phyloP scores from a whole-genome alignment of 2,888 invertebrate species.

The Machimus atricapillus region DNA sequence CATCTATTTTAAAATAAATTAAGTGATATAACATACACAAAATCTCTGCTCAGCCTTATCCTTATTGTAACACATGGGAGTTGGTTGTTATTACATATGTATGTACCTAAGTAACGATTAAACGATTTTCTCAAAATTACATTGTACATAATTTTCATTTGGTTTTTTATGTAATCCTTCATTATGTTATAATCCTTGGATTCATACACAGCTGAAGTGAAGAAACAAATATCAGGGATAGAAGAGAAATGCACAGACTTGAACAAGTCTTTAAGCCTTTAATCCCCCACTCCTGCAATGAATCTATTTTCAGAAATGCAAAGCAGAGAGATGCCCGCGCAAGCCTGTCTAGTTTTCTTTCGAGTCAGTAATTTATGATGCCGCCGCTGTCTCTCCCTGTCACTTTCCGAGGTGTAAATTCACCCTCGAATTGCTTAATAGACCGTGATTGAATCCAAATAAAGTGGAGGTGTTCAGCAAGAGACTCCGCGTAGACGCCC shows the following conservation, averaged over 20 bases:
- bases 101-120: no score
- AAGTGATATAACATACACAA: no score
- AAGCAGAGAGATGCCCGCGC: background rate
- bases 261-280: background rate
- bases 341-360: background rate
- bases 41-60: no score
- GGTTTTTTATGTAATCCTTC: no score
- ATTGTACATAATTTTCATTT: no score
- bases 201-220: background rate
- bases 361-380: background rate
- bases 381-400: background rate
- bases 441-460: conserved; percentile 47
- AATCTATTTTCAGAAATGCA: background rate
- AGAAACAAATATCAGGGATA: background rate
- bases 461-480: conserved; percentile 30
- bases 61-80: no score
- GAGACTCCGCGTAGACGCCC: background rate
- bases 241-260: background rate
- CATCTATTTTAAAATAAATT: no score
- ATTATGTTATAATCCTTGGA: no score
- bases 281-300: background rate
- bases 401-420: conserved; percentile 45
- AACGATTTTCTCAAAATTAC: no score
- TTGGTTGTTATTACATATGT: no score
- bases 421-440: conserved; percentile 47